These are phyloP conservation scores for Conchocele bisecta DNA, from an alignment of 2,888 invertebrate species.

Conservation along the genomic window DNA sequence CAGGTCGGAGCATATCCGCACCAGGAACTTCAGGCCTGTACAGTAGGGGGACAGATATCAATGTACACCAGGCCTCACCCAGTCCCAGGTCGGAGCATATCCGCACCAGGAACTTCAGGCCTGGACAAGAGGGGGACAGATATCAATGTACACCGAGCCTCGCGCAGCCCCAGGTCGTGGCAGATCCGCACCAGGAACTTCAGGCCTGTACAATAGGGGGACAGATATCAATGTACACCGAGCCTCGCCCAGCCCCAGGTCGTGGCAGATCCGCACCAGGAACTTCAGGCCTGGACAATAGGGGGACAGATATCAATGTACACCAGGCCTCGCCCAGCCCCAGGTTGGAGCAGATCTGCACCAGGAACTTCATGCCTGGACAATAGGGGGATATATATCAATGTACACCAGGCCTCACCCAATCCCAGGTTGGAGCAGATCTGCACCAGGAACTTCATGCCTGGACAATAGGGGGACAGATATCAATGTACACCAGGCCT, in stretches of 20 bases:
- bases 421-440: slow-evolving; percentile 95
- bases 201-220: slow-evolving; percentile 88
- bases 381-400: too few species aligned
- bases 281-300: slow-evolving; percentile 91
- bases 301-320: too few species aligned
- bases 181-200: slow-evolving; percentile 94
- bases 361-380: slow-evolving; percentile 91
- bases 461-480: too few species aligned
- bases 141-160: too few species aligned
- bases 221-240: too few species aligned
- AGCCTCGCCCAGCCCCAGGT: slow-evolving; percentile 95
- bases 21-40: too few species aligned
- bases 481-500: too few species aligned
- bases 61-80: slow-evolving; percentile 93
- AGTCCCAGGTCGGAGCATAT: slow-evolving; percentile 95
- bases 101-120: slow-evolving; percentile 93
- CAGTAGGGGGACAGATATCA: too few species aligned
- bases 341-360: slow-evolving; percentile 94
- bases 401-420: too few species aligned
- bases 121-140: slow-evolving; percentile 84
- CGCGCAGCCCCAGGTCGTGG: slow-evolving; percentile 94
- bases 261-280: slow-evolving; percentile 93
- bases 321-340: slow-evolving; percentile 96
- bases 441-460: slow-evolving; percentile 93
- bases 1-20: too few species aligned